phyloP scores from a whole-genome alignment of 1,140 invertebrate genomes.

The Coelopa frigida region DNA sequence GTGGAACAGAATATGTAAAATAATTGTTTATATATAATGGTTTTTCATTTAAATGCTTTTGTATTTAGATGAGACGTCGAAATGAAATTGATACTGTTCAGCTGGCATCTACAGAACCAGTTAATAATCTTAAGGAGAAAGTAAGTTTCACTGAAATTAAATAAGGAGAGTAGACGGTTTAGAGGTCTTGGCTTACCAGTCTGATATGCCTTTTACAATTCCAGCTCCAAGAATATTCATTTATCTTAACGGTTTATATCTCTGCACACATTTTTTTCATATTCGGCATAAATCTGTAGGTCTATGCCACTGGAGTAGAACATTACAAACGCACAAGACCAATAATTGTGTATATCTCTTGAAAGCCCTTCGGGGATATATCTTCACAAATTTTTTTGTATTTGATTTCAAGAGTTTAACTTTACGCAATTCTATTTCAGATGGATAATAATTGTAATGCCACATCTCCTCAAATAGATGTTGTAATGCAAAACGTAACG shows the following conservation, averaged over 20 bases:
- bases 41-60: slow-evolving; percentile 1
- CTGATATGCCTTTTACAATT: too few relatives aligned
- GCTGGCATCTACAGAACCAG: slow-evolving; percentile 36
- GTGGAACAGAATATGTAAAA: slow-evolving; percentile 40
- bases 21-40: not conserved
- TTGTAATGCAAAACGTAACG: slow-evolving; percentile 19
- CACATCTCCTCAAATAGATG: slow-evolving; percentile 43
- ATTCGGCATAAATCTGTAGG: too few relatives aligned
- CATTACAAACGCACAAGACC: too few relatives aligned
- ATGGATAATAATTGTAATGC: slow-evolving; percentile 69
- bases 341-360: too few relatives aligned
- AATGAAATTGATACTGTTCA: slow-evolving; percentile 36
- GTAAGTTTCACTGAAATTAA: slow-evolving; percentile 14
- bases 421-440: too few relatives aligned
- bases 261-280: too few relatives aligned
- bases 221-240: too few relatives aligned
- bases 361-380: not conserved
- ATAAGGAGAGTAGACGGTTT: too few relatives aligned
- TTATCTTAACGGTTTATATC: too few relatives aligned
- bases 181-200: too few relatives aligned
- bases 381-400: not conserved
- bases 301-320: too few relatives aligned
- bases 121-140: slow-evolving; percentile 40
- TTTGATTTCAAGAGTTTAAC: slow-evolving; percentile 12
- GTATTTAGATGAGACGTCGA: slow-evolving; percentile 27